Evolutionary conservation across 2,113 vertebrate genomes (phyloP), one percentile per base, ranked within the genome.

Genomic region (Corvus cornix): DNA sequence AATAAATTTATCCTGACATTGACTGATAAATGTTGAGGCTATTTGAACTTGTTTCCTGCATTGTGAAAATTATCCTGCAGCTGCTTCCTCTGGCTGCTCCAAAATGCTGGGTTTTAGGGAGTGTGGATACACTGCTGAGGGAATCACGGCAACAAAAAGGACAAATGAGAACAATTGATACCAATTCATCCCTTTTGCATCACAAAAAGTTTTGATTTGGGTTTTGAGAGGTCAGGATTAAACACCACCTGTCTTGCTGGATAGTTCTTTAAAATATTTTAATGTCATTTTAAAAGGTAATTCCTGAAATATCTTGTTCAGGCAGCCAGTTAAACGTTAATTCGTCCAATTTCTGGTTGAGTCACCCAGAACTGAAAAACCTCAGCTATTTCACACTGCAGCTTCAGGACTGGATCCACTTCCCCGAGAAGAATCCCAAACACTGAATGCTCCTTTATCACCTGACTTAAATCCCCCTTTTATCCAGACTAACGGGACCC

Each of bases 11-110:
- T 49, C 79, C 82, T 75, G 87, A 60, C 89, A 14, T 7, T 68
- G 97, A 89, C 84, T 92, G 97, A 92, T 87, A 94, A 95, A 89
- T 82, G 77, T 33, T 85, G 55, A 15, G 83, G 35, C 11, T 48
- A 60, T 84, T 35, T 97, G 83, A 92, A 96, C 46, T 87, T 22
- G 22, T 44, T 95, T 93, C 95, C 88, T 79, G 86, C 43, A 60
- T 58, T 73, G 94, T 28, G 58, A 35, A 53, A 92, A 84, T 62
- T 17, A 37, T 35, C 64, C 82, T 56, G 87, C 88, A 95, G 90
- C 93, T 92, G 91, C 66, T 92, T 83, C 76, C 56, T 58, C 68
- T 24, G 84, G n/a, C 68, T 48, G 78, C 87, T 91, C 49, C 78
- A n/a, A 26, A 10, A 31, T 18, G 48, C 23, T 94, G 90, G 56